Evolutionary conservation across 1,140 invertebrate genomes (phyloP), one percentile per base, ranked within the genome.

Genomic region (Scaptomyza graminum): DNA sequence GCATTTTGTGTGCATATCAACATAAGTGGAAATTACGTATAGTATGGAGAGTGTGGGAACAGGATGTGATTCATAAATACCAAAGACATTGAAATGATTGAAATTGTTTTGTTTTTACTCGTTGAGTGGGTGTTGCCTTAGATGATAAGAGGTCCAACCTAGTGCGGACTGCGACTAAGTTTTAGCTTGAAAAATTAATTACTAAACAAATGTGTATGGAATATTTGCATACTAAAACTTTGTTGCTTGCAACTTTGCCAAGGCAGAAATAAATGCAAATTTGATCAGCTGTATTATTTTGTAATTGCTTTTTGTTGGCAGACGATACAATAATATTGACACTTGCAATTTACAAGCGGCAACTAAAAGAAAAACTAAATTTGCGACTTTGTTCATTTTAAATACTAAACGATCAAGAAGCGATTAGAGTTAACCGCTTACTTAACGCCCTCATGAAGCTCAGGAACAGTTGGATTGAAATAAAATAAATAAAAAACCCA

Each of bases 51-150:
- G 9, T 46, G 9, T 46, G 39, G 9, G 9, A 68, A 52, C 65
- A 57, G 65, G 65, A 68, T 52, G 28, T 68, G 65, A 68, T 68
- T 68, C 57, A 68, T 61, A 13, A 5, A 12, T 44, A 43, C 31
- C 15, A 25, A 60, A 67, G 46, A 34, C 34, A 25, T 1, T 62
- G 34, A 41, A 43, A 16, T 31, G 28, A 28, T 28, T 28, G 28
- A 28, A 28, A 28, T 7, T 6, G 37, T 22, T 22, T 22, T 22
- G 2, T 16, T 15, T 47, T 49, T 28, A 5, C 5, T 28, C 16
- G 43, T 25, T 50, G 55, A 3, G 55, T 59, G 37, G 46, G 55
- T 9, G 50, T 63, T 16, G 25, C 22, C 28, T 7, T 0, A 13
- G 31, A n/a, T 37, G 57, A 60, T 60, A 60, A 60, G 41, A 28